Base-by-base conservation (phyloP, 2,888 invertebrate species). In the Atethmia centrago region DNA sequence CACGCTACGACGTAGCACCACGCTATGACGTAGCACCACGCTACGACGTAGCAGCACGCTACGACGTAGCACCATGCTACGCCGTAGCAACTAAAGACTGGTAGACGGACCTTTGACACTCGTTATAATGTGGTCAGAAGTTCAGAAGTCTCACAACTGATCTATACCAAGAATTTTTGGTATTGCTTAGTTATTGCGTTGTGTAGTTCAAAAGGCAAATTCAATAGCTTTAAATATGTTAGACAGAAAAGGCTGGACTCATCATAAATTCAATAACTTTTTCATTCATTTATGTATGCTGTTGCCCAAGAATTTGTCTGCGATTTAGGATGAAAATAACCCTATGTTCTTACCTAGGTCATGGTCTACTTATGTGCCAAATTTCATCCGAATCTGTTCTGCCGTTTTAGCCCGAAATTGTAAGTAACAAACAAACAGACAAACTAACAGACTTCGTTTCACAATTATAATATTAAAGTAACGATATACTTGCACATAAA, bases 31-130 rank as follows among this genome's bases (percentile, higher is more conserved):
- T 45, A 71, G n/a, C 25, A n/a, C n/a, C 7, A 1, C 14, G 70
- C 71, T 53, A 45, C 31, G 53, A n/a, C 28, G 19, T 70, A 51
- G 70, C 40, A 51, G n/a, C n/a, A n/a, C n/a, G 49, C 49, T 70
- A 51, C 69, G 69, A 14, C 42, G 42, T 45, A 71, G n/a, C 25
- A n/a, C n/a, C 7, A 1, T 9, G 70, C 71, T 53, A 45, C 31
- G 53, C 28, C 28, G 19, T 70, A 51, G 70, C 40, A 51, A 51
- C 7, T 36, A 4, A 21, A 28, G 21, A 21, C n/a, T n/a, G 25
- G 25, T 36, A 12, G 21, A 21, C 21, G 0, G 1, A 1, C 1
- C 0, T 16, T 21, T 67, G 21, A 3, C 2, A 16, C 10, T 16
- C 16, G 9, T 47, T 47, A 31, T 21, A 2, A 5, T 25, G 8